Base-by-base conservation (phyloP, 2,888 invertebrate species). In the Plusia festucae region DNA sequence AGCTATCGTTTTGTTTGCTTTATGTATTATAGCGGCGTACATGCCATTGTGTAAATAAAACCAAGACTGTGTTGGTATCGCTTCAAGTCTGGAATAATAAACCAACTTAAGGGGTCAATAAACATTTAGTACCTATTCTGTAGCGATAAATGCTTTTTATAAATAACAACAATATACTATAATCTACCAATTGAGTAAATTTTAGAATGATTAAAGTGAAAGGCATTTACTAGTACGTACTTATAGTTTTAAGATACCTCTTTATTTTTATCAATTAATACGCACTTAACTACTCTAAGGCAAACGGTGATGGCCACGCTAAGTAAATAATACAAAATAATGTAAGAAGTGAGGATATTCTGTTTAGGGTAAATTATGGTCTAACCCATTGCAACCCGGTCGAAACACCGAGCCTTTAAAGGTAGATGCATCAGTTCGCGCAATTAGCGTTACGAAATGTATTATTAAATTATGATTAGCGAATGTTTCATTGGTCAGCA, bases 1-100 rank as follows among this genome's bases (percentile, higher is more conserved):
- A 74, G 74, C 32, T 67, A 68, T 73, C 61, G 57, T 68, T 76
- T 74, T 76, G 70, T 72, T 76, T 70, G 64, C 58, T 78, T 66
- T 75, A 34, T 22, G 56, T 64, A 52, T 49, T 61, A 59, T 51
- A 27, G 22, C 27, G 34, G 67, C 51, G 40, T 40, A 61, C 13
- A 46, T 60, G 8, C 15, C 53, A 51, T 56, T 34, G 24, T 65
- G 44, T 51, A 60, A 60, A 67, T 59, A 59, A 53, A 63, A 56
- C 9, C 59, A 46, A 44, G 18, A 40, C 22, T 15, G 11, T 30
- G 18, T 18, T 18, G 30, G 24, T 20, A 27, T 40, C 59, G 52
- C 15, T 60, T 20, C 20, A 60, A 13, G 52, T 22, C 40, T 27
- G 34, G 27, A 44, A 44, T 58, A 20, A 51, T 22, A 22, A 58